These are phyloP conservation scores for Dolichallabes microphthalmus DNA, from an alignment of 2,113 vertebrate genomes.

Conservation along the genomic window DNA sequence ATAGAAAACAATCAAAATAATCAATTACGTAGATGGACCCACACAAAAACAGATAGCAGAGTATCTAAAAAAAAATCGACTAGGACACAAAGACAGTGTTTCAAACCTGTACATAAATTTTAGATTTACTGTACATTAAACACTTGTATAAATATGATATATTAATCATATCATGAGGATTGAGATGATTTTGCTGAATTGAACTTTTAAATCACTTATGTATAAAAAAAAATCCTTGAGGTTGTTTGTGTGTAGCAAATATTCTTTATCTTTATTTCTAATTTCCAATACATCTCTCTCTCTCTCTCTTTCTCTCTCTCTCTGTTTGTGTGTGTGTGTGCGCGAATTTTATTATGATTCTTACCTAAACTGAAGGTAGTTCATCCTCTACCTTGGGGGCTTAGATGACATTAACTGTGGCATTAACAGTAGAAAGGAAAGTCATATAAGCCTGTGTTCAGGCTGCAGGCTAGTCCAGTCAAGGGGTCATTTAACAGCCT, in stretches of 20 bases:
- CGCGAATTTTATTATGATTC: constrained; percentile 27
- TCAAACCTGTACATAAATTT: background rate
- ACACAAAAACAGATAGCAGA: too few species aligned
- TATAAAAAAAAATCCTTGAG: background rate
- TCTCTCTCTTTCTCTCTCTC: background rate
- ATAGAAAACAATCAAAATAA: too few species aligned
- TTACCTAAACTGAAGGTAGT: constrained; percentile 28
- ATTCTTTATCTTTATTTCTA: background rate
- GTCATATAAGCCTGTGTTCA: constrained; percentile 49
- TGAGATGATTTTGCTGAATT: constrained; percentile 34
- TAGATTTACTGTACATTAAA: background rate
- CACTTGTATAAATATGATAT: constrained; percentile 17
- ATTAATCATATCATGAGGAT: background rate
- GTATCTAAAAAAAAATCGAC: too few species aligned
- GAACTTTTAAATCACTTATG: background rate
- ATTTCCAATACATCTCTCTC: background rate
- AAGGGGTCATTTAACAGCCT: constrained; percentile 30
- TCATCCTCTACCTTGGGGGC: constrained; percentile 42
- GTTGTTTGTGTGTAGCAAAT: constrained; percentile 3
- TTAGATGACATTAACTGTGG: constrained; percentile 41
- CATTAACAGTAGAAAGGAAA: constrained; percentile 48
- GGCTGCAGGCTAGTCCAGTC: constrained; percentile 53
- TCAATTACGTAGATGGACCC: too few species aligned
- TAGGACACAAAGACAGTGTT: background rate
- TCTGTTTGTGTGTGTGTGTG: background rate